A percentile compares a stretch with the other conserved stretches of the same genome.
These are phyloP conservation scores for Plecturocebus donacophilus DNA, from an alignment of 2,113 vertebrate species.

Conservation along the genomic window DNA sequence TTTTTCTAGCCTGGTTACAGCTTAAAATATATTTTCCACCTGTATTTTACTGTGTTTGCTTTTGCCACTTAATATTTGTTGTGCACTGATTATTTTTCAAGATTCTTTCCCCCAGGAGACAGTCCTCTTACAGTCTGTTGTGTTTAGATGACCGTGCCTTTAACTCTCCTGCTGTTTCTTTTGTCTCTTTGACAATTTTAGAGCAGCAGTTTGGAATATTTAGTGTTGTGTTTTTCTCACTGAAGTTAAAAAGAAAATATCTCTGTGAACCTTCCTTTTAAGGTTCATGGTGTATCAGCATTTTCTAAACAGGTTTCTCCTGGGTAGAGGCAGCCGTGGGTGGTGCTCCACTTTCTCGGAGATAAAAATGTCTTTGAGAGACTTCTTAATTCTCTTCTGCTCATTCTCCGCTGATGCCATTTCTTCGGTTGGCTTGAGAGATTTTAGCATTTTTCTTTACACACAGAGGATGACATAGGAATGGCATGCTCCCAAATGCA, in stretches of 20 bases:
- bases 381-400: conserved; percentile 31
- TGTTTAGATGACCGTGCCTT: background rate
- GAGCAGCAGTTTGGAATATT: conserved; percentile 64
- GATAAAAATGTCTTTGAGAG: conserved; percentile 61
- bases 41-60: conserved; percentile 53
- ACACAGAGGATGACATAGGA: background rate
- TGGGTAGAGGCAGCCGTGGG: conserved; percentile 11
- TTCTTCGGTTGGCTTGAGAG: background rate
- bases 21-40: conserved; percentile 24
- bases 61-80: conserved; percentile 64
- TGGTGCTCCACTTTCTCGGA: conserved; percentile 59
- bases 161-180: conserved; percentile 16
- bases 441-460: background rate
- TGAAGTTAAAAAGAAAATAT: conserved; percentile 57
- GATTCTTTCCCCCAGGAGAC: background rate
- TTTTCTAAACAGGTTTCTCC: conserved; percentile 60
- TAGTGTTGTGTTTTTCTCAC: conserved; percentile 8
- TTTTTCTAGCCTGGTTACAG: background rate
- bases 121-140: background rate
- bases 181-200: conserved; percentile 69
- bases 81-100: conserved; percentile 64
- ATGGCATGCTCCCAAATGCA: background rate
- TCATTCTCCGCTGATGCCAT: conserved; percentile 14
- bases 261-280: conserved; percentile 44
- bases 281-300: background rate